Evolutionary conservation across 2,888 invertebrate species (phyloP).

Genomic region (Graphium colonna): DNA sequence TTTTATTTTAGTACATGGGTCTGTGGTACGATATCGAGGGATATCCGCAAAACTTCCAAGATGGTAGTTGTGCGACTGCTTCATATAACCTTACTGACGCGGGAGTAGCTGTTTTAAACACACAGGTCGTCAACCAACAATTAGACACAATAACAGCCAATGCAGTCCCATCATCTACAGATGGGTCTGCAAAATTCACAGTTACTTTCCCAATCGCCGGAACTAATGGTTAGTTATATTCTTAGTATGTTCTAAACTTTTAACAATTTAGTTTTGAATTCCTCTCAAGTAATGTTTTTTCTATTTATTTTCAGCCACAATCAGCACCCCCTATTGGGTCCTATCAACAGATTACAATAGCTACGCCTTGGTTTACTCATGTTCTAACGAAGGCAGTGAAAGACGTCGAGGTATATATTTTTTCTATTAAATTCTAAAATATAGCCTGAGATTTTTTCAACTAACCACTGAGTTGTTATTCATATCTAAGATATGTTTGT

Average conservation of each 20-base stretch:
- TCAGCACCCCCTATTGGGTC: conserved; percentile 76
- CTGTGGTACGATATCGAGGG: conserved; percentile 60
- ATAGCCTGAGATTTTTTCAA: too few relatives aligned
- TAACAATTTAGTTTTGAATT: too few relatives aligned
- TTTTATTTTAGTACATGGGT: conserved; percentile 47
- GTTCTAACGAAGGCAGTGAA: conserved; percentile 65
- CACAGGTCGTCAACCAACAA: conserved; percentile 51
- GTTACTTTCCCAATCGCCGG: conserved; percentile 52
- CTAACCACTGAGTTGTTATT: too few relatives aligned
- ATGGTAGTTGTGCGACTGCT: conserved; percentile 55
- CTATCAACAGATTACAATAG: conserved; percentile 82
- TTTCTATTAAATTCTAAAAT: not conserved
- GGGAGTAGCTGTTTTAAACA: conserved; percentile 51
- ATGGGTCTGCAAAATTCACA: conserved; percentile 50
- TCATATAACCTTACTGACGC: conserved; percentile 40
- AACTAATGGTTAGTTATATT: conserved; percentile 41
- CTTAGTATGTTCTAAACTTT: too few relatives aligned
- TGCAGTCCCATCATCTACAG: conserved; percentile 42
- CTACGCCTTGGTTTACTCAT: conserved; percentile 84
- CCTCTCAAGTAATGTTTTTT: too few relatives aligned
- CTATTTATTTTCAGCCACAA: conserved; percentile 42
- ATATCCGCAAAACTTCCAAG: conserved; percentile 58
- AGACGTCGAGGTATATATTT: conserved; percentile 42
- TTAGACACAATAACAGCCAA: conserved; percentile 47
- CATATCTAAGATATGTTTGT: too few relatives aligned